A percentile compares a stretch with the other conserved stretches of the same genome.
phyloP scores from a whole-genome alignment of 2,113 vertebrate genomes.

The Tyto alba region DNA sequence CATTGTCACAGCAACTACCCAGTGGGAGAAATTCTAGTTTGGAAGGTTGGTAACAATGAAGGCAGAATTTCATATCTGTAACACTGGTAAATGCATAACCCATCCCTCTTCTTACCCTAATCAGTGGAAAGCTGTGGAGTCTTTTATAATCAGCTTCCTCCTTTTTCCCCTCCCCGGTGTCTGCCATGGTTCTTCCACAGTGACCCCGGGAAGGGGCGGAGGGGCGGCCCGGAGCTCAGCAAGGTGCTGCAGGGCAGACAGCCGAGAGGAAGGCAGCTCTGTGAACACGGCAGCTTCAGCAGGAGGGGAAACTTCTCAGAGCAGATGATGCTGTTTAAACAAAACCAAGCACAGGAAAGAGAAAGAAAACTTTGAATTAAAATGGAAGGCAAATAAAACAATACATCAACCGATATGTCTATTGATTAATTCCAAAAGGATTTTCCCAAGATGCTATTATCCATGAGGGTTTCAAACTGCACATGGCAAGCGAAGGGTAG shows the following conservation, averaged over 20 bases:
- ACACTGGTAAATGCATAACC: neutral
- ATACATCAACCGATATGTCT: neutral
- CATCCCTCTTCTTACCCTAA: slow-evolving; percentile 79
- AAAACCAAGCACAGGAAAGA: neutral
- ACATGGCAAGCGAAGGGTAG: neutral
- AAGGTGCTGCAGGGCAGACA: neutral
- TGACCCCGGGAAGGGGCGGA: neutral
- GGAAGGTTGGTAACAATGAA: neutral
- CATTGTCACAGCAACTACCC: neutral
- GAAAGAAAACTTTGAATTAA: neutral
- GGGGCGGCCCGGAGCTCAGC: neutral
- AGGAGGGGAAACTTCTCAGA: neutral
- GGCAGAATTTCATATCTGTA: neutral
- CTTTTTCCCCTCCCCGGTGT: slow-evolving; percentile 86
- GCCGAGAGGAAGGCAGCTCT: neutral
- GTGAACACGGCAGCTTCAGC: neutral
- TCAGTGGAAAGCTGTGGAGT: slow-evolving; percentile 91
- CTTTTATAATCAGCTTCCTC: slow-evolving; percentile 95
- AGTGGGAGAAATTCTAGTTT: neutral
- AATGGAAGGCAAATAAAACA: neutral
- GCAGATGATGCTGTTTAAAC: slow-evolving; percentile 11
- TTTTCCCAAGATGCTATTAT: neutral
- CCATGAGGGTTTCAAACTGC: neutral
- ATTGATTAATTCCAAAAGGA: neutral
- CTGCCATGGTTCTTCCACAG: slow-evolving; percentile 81